Conservation (phyloP, 2,113 vertebrate genomes). For the Oostethus manadensis region DNA sequence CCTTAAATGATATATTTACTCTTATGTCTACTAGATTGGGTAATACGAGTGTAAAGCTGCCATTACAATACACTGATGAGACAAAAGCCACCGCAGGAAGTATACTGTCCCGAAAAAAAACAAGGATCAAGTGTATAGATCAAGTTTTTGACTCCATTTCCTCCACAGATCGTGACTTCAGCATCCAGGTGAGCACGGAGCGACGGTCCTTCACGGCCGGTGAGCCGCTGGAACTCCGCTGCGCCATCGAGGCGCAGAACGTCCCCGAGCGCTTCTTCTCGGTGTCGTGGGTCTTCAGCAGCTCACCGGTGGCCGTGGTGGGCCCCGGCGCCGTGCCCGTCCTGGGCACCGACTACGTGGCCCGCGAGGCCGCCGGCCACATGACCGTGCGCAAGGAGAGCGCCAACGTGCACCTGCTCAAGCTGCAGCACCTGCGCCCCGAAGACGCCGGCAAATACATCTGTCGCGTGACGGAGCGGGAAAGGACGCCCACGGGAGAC, state of each 20-base stretch:
- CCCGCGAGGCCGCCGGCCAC: constrained; percentile 82
- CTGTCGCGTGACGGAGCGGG: constrained; percentile 90
- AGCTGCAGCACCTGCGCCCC: constrained; percentile 83
- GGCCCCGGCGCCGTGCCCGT: constrained; percentile 86
- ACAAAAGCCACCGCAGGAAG: too few relatives aligned
- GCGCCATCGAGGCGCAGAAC: constrained; percentile 91
- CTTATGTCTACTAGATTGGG: too few relatives aligned
- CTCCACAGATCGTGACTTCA: constrained; percentile 86
- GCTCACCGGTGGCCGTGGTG: constrained; percentile 90
- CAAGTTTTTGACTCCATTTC: background rate
- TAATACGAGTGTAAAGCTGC: too few relatives aligned
- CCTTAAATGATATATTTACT: too few relatives aligned
- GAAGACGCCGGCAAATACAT: constrained; percentile 95
- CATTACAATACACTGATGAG: too few relatives aligned
- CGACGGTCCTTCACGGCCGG: constrained; percentile 88
- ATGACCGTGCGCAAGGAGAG: constrained; percentile 89
- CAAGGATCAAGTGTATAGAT: background rate
- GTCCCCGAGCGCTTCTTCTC: constrained; percentile 91
- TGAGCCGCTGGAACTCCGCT: constrained; percentile 88
- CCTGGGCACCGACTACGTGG: constrained; percentile 83
- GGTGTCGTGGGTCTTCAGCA: constrained; percentile 98
- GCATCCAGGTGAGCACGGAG: constrained; percentile 89
- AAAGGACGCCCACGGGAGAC: constrained; percentile 87
- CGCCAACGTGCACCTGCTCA: constrained; percentile 81
- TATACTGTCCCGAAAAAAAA: too few relatives aligned